Conservation (phyloP, 2,888 invertebrate genomes). For the Ophion slaviceki region DNA sequence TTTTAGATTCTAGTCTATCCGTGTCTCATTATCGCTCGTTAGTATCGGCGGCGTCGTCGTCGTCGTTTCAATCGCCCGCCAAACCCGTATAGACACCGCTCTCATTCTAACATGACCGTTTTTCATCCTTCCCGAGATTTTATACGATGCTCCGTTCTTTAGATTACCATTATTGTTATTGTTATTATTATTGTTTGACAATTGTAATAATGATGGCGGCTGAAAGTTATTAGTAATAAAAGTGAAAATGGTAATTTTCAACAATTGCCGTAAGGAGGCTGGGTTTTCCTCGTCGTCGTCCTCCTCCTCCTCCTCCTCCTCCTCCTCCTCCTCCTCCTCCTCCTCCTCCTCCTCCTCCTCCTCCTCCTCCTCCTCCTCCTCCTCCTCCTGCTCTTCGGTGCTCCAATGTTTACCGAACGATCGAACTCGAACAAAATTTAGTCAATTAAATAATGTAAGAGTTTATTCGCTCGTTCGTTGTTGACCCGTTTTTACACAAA, state of each 20-base stretch:
- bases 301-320: too few species aligned
- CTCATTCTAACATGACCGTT: constrained; percentile 50
- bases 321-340: too few species aligned
- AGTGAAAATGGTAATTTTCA: constrained; percentile 51
- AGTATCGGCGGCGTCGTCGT: not conserved
- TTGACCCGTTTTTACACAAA: constrained; percentile 53
- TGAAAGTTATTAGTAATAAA: constrained; percentile 59
- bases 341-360: too few species aligned
- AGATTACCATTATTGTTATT: constrained; percentile 42
- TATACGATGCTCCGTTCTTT: constrained; percentile 66
- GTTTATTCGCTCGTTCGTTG: constrained; percentile 34
- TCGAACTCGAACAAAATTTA: constrained; percentile 9
- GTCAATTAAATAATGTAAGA: constrained; percentile 62
- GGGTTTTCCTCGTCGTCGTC: too few species aligned
- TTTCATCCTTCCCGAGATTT: constrained; percentile 71
- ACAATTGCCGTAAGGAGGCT: too few species aligned
- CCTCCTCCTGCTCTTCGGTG: too few species aligned
- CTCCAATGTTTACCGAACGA: constrained; percentile 1
- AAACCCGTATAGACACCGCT: constrained; percentile 11
- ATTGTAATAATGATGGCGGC: not conserved
- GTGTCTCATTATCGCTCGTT: too few species aligned
- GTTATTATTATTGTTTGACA: constrained; percentile 55
- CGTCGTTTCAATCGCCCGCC: constrained; percentile 5
- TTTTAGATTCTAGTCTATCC: constrained; percentile 80
- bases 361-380: too few species aligned